phyloP scores from a whole-genome alignment of 2,113 vertebrate species.

The Anoplopoma fimbria region DNA sequence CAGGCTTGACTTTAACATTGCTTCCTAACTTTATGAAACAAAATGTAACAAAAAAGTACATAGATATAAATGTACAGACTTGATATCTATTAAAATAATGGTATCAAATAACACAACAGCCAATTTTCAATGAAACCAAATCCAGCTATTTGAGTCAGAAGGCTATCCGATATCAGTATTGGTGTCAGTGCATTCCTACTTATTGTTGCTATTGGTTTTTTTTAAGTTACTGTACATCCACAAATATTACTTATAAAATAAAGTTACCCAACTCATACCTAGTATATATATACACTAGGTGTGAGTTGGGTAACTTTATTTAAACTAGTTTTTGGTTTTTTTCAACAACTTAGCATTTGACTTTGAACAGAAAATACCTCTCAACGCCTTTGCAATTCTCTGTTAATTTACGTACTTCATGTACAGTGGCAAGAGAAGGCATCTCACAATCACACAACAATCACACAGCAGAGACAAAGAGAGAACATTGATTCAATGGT shows the following conservation, averaged over 20 bases:
- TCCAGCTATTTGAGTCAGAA: neutral
- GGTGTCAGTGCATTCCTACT: too few species aligned
- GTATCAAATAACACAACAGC: neutral
- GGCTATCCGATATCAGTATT: neutral
- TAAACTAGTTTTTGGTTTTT: too few species aligned
- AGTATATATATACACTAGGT: neutral
- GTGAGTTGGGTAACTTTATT: too few species aligned
- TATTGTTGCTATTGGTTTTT: neutral
- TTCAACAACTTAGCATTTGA: conserved; percentile 11
- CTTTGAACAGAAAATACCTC: neutral
- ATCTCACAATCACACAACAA: conserved; percentile 11
- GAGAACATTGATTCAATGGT: conserved; percentile 54
- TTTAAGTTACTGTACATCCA: neutral
- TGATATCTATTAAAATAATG: neutral
- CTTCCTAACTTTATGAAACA: too few species aligned
- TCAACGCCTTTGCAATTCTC: too few species aligned
- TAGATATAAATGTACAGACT: neutral
- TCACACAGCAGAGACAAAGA: conserved; percentile 16
- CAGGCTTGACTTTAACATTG: neutral
- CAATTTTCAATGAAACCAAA: neutral
- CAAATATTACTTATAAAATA: neutral
- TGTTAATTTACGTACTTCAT: neutral
- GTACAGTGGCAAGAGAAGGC: neutral
- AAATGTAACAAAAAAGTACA: too few species aligned
- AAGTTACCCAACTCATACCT: neutral